These are phyloP conservation scores for Elgaria multicarinata DNA, from an alignment of 2,113 vertebrate genomes.

Conservation along the genomic window DNA sequence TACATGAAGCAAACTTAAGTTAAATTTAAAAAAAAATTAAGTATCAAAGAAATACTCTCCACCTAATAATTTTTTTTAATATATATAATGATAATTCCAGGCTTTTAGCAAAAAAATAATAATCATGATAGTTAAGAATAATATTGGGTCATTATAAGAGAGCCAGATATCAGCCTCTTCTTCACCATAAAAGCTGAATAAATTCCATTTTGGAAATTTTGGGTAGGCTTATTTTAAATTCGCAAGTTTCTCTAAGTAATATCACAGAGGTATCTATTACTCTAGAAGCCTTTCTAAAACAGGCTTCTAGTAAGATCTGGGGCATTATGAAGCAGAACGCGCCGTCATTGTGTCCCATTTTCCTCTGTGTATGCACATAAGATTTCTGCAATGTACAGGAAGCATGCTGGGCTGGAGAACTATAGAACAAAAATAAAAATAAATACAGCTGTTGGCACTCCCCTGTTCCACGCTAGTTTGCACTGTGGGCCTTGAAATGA, in stretches of 20 bases:
- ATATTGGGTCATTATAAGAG: slow-evolving; percentile 62
- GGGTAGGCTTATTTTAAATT: slow-evolving; percentile 37
- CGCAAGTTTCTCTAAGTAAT: slow-evolving; percentile 26
- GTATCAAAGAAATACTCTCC: slow-evolving; percentile 73
- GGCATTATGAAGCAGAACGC: slow-evolving; percentile 65
- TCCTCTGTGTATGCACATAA: slow-evolving; percentile 48
- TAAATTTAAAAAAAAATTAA: slow-evolving; percentile 50
- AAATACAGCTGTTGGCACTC: slow-evolving; percentile 23
- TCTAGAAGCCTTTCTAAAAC: slow-evolving; percentile 48
- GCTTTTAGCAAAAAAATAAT: slow-evolving; percentile 58
- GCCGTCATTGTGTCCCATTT: slow-evolving; percentile 54
- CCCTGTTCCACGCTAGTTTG: background rate
- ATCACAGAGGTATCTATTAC: slow-evolving; percentile 49
- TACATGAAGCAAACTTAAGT: slow-evolving; percentile 59
- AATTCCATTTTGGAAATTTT: slow-evolving; percentile 15
- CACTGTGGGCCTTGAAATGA: slow-evolving; percentile 44
- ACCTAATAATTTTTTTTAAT: slow-evolving; percentile 63
- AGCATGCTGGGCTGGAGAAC: slow-evolving; percentile 26
- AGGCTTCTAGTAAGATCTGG: slow-evolving; percentile 32
- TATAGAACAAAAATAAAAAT: slow-evolving; percentile 26
- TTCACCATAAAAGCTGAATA: slow-evolving; percentile 23
- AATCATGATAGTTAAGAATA: slow-evolving; percentile 57
- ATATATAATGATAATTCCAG: slow-evolving; percentile 76
- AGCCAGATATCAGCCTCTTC: slow-evolving; percentile 54
- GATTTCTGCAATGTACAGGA: slow-evolving; percentile 49